Conservation (phyloP, 2,797 vertebrate species). For the Borostomias antarcticus region DNA sequence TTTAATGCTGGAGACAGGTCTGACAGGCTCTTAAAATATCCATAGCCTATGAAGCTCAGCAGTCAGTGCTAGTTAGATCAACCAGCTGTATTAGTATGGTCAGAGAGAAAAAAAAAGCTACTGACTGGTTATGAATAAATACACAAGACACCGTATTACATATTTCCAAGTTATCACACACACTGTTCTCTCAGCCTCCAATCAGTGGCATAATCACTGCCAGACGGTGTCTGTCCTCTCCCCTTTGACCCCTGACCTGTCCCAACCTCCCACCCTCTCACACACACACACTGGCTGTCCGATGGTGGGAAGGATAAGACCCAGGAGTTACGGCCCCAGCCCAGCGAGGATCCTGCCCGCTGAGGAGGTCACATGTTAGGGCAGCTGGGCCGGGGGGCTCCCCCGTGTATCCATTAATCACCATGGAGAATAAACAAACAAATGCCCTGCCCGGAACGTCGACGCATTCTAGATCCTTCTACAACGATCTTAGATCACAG, state of each 20-base stretch:
- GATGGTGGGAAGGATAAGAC: constrained; percentile 56
- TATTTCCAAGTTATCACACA: too few relatives aligned
- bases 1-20: constrained; percentile 63
- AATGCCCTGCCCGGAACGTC: constrained; percentile 24
- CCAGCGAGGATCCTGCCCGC: constrained; percentile 41
- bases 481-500: too few relatives aligned
- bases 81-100: not conserved
- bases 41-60: constrained; percentile 54
- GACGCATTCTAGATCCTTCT: constrained; percentile 27
- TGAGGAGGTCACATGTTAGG: constrained; percentile 44
- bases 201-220: constrained; percentile 70
- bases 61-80: constrained; percentile 41
- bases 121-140: too few relatives aligned
- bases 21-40: constrained; percentile 61
- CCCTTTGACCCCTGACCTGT: constrained; percentile 65
- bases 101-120: not conserved
- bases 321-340: constrained; percentile 51
- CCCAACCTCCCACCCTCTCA: not conserved
- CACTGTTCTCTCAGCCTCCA: constrained; percentile 44
- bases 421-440: constrained; percentile 51
- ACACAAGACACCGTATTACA: too few relatives aligned
- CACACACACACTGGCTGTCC: constrained; percentile 5
- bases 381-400: constrained; percentile 45
- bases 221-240: constrained; percentile 65
- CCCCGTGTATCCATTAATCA: constrained; percentile 63